Conservation (phyloP, 2,113 vertebrate genomes). For the Pyrgilauda ruficollis region DNA sequence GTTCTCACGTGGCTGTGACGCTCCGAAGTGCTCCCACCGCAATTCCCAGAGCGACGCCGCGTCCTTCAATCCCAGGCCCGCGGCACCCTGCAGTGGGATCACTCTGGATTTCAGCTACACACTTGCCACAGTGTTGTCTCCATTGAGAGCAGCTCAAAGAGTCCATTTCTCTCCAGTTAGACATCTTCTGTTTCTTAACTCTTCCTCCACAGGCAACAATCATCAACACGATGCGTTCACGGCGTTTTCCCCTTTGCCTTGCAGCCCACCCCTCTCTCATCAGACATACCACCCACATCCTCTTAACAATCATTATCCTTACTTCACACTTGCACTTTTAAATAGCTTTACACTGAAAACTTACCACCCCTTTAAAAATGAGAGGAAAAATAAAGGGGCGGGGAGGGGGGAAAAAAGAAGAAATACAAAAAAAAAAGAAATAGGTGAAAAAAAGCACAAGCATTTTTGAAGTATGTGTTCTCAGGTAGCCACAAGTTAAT, state of each 20-base stretch:
- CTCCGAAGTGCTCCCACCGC: background rate
- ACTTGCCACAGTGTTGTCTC: constrained; percentile 2
- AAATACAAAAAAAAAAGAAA: background rate
- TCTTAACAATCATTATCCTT: constrained; percentile 30
- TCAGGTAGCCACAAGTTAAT: constrained; percentile 18
- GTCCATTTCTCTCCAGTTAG: constrained; percentile 22
- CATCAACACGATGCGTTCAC: background rate
- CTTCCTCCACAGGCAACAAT: background rate
- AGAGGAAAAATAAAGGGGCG: background rate
- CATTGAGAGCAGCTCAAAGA: constrained; percentile 28
- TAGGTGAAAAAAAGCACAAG: background rate
- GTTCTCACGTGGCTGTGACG: background rate
- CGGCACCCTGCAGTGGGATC: background rate
- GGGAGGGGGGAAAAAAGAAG: background rate
- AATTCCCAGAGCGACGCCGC: background rate
- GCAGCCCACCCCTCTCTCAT: constrained; percentile 12
- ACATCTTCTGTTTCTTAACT: background rate
- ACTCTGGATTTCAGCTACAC: background rate
- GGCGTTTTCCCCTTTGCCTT: constrained; percentile 1
- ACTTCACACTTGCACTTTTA: constrained; percentile 39
- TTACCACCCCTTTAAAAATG: background rate
- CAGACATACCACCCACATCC: constrained; percentile 64
- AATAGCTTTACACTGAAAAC: constrained; percentile 19
- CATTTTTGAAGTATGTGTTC: constrained; percentile 5
- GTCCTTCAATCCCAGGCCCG: background rate